These are phyloP conservation scores for Limulus polyphemus DNA, from an alignment of 2,888 invertebrate species.

Conservation along the genomic window DNA sequence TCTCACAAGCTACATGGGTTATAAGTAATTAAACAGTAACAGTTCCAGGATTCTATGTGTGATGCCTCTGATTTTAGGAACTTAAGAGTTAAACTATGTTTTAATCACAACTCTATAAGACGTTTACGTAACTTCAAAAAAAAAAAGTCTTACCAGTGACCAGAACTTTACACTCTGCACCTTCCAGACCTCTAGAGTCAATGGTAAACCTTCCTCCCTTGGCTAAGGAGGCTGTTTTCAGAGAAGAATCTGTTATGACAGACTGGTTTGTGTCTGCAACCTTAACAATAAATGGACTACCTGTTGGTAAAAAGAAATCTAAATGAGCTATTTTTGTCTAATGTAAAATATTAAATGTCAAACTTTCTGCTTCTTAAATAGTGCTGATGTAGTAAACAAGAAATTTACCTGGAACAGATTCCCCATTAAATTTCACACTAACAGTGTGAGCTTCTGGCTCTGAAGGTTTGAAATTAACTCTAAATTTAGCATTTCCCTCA, in stretches of 20 bases:
- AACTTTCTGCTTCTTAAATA: no score
- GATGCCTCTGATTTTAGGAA: no score
- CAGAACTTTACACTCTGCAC: constrained; percentile 24
- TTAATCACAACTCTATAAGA: no score
- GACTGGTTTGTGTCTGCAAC: constrained; percentile 56
- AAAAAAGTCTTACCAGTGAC: constrained; percentile 27
- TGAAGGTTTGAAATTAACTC: constrained; percentile 81
- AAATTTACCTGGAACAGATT: constrained; percentile 69
- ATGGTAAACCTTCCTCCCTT: constrained; percentile 49
- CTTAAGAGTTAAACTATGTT: no score
- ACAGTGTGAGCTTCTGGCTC: constrained; percentile 82
- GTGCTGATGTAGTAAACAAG: no score
- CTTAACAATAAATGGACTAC: constrained; percentile 87
- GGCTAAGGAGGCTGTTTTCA: constrained; percentile 56
- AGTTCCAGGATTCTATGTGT: no score
- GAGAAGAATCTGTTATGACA: constrained; percentile 51
- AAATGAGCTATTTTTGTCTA: background rate
- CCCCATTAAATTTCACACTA: constrained; percentile 88
- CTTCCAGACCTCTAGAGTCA: constrained; percentile 42
- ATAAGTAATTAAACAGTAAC: no score
- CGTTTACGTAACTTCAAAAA: background rate
- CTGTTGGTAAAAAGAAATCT: constrained; percentile 39
- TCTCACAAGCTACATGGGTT: no score
- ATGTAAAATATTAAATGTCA: no score
- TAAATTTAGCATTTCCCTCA: constrained; percentile 89